Percentiles rank a stretch among this genome's conserved stretches.
phyloP scores from a whole-genome alignment of 2,888 invertebrate genomes.

The Agapetus fuscipes region DNA sequence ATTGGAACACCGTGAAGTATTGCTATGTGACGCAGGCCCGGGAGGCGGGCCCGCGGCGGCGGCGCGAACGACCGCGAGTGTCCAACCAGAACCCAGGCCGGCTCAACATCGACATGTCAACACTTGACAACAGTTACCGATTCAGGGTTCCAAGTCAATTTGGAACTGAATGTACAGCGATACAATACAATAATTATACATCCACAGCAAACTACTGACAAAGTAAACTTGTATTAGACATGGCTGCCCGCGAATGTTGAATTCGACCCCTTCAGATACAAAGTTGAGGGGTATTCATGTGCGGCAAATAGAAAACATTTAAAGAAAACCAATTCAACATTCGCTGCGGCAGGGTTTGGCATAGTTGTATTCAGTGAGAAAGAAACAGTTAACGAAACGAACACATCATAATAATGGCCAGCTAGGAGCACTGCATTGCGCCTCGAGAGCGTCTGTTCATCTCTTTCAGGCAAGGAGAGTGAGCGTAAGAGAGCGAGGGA shows the following conservation, averaged over 20 bases:
- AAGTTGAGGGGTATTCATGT: no score
- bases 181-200: slow-evolving; percentile 21
- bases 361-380: slow-evolving; percentile 16
- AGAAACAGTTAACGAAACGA: slow-evolving; percentile 18
- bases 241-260: slow-evolving; percentile 15
- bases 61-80: slow-evolving; percentile 22
- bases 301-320: no score
- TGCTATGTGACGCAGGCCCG: slow-evolving; percentile 2
- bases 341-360: slow-evolving; percentile 10
- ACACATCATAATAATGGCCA: slow-evolving; percentile 19
- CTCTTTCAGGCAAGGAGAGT: no score
- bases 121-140: slow-evolving; percentile 25
- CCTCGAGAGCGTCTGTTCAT: no score
- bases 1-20: slow-evolving; percentile 16
- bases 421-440: slow-evolving; percentile 17
- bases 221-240: slow-evolving; percentile 12
- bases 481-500: no score
- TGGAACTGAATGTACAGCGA: slow-evolving; percentile 34
- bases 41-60: slow-evolving; percentile 3
- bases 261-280: slow-evolving; percentile 6
- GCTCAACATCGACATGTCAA: slow-evolving; percentile 22
- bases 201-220: slow-evolving; percentile 21
- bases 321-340: slow-evolving; percentile 13
- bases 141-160: slow-evolving; percentile 39
- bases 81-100: slow-evolving; percentile 21